Evolutionary conservation across 2,113 vertebrate genomes (phyloP), one percentile per base, ranked within the genome.

Genomic region (Callionymus lyra): DNA sequence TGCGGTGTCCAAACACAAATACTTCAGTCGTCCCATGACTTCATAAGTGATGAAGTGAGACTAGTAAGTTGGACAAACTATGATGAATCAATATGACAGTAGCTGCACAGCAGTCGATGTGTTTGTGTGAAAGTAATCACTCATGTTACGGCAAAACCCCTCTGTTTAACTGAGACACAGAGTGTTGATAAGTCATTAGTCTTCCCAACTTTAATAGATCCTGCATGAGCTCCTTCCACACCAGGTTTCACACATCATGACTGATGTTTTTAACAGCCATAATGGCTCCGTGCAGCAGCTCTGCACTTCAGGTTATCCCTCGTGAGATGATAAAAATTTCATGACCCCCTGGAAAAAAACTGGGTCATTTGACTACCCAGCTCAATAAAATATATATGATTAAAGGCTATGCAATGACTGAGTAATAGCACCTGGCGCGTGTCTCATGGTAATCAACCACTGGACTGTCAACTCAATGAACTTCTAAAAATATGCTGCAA

Each of bases 1-100:
- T n/a, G n/a, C n/a, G n/a, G n/a, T n/a, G n/a, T n/a, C n/a, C n/a
- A n/a, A n/a, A n/a, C n/a, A n/a, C n/a, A n/a, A n/a, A n/a, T n/a
- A n/a, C n/a, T 8, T 27, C 21, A 27, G 4, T 27, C 8, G 21
- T 4, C 4, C 8, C 21, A 4, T 27, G 21, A 27, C 21, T 5
- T 27, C 21, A 4, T 5, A 27, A 27, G 21, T 27, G 4, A 5
- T 27, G 63, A 74, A 27, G 21, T 27, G 4, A 5, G 4, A 60
- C 72, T 50, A 54, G 43, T 35, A 55, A 63, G 44, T 50, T 35
- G 48, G 34, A 42, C 21, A 9, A 17, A 37, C 33, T 27, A 42
- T 60, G 46, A 74, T 73, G 68, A 70, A 79, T 81, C 77, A 82
- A 58, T 58, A 34, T 72, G 72, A 75, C 73, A 78, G 60, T 48